Evolutionary conservation across 2,797 vertebrate species (phyloP), one percentile per base, ranked within the genome.

Genomic region (Lutjanus campechanus): DNA sequence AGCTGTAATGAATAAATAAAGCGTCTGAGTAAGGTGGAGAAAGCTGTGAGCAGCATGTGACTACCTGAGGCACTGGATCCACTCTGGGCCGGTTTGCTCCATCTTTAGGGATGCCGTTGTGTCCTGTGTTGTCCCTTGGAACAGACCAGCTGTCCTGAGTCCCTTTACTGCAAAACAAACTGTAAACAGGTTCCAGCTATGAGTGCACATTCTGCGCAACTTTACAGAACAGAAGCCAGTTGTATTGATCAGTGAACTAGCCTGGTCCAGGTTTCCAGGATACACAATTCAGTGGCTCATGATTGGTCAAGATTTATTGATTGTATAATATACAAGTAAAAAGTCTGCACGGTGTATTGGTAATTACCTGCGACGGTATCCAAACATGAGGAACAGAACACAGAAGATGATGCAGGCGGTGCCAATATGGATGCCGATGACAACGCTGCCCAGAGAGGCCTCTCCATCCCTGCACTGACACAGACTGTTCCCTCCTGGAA

Each of bases 391-490:
- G 89, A 96, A 95, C 50, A 97, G 94, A 7, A 97, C 91, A 15
- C 96, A 96, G 91, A 96, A 91, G 61, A 96, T 94, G 83, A 96
- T 96, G 89, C 95, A 96, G 67, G 96, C 95, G 43, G 96, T 95
- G 84, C 95, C 96, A 0, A 96, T 93, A 8, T 95, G 96, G 59
- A 96, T 94, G n/a, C 95, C 96, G 4, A 96, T 90, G 66, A 96
- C 93, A 0, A 96, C 86, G 73, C 96, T 94, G 1, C 94, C 91
- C 51, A 96, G 84, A 0, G 93, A 94, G 13, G 91, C 91, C 41
- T 95, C 95, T 2, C 89, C 87, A 0, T 94, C 93, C 49, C 91
- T 68, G 66, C 96, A 97, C 70, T 93, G 86, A 85, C 96, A 96
- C 22, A 83, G 83, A 2, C 71, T 72, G 12, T 92, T 85, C 43